Conservation (phyloP, 2,888 invertebrate species). For the Disparrhopalites patrizii region DNA sequence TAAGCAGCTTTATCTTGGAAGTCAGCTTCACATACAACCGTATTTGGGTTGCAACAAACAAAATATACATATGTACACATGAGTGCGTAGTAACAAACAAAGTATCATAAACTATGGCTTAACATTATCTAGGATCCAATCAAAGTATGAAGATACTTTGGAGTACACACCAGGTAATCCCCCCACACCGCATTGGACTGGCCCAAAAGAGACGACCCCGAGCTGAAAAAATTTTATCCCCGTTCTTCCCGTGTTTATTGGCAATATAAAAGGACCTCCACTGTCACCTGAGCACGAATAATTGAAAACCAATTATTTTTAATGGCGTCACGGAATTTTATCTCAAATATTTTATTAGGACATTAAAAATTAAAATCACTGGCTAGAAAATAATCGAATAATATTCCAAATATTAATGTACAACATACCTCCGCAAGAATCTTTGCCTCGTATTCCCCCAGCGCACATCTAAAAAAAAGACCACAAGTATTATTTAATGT, state of each 20-base stretch:
- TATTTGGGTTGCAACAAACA: not conserved
- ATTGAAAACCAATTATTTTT: too few species aligned
- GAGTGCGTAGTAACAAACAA: too few species aligned
- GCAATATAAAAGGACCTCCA: constrained; percentile 38
- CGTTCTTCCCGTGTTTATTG: constrained; percentile 26
- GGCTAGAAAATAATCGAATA: not conserved
- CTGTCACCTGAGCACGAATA: constrained; percentile 32
- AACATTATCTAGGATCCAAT: constrained; percentile 48
- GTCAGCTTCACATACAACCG: not conserved
- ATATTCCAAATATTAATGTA: not conserved
- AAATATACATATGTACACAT: too few species aligned
- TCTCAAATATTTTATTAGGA: too few species aligned
- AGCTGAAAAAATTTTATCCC: constrained; percentile 43
- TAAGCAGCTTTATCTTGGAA: not conserved
- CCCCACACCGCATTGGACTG: constrained; percentile 37
- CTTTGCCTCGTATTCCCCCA: constrained; percentile 38
- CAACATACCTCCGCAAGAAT: constrained; percentile 40
- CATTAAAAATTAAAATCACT: too few species aligned
- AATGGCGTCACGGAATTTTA: too few species aligned
- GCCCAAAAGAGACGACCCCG: constrained; percentile 42
- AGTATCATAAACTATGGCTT: too few species aligned
- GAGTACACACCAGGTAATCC: constrained; percentile 45
- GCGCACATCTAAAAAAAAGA: constrained; percentile 44
- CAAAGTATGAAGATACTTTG: constrained; percentile 34
- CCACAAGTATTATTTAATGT: not conserved